phyloP scores from a whole-genome alignment of 2,113 vertebrate genomes.

The Melanerpes formicivorus region DNA sequence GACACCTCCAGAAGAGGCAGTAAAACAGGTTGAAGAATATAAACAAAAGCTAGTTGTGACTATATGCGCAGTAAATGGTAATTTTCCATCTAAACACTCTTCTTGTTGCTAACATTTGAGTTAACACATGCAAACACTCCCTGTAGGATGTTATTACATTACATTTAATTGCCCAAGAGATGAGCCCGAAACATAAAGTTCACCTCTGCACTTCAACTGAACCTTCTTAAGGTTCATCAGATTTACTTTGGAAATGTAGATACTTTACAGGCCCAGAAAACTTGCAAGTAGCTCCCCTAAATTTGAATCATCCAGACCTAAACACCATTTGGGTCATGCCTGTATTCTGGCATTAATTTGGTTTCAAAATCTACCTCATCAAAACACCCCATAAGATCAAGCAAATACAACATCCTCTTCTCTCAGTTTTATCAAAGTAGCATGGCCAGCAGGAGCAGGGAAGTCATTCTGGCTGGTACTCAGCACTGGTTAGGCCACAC shows the following conservation, averaged over 20 bases:
- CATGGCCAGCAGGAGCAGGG: too few species aligned
- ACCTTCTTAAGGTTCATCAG: neutral
- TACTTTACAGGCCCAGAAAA: neutral
- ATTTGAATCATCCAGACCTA: neutral
- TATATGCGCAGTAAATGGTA: neutral
- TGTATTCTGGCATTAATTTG: neutral
- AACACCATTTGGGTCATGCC: neutral
- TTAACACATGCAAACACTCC: neutral
- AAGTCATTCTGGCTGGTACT: too few species aligned
- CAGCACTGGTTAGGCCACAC: too few species aligned
- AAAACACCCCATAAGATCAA: neutral
- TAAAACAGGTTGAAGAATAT: neutral
- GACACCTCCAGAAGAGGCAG: neutral
- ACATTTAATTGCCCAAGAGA: neutral
- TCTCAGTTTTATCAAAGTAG: neutral
- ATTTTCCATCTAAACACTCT: neutral
- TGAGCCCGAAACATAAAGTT: neutral
- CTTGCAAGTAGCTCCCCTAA: neutral
- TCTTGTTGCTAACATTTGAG: neutral
- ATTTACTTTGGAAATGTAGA: neutral
- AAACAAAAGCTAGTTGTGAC: neutral
- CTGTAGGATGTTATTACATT: neutral
- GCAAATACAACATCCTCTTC: neutral
- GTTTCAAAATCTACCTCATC: neutral
- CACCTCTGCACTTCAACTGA: neutral